phyloP scores from a whole-genome alignment of 2,797 vertebrate species.

The Siniperca obscura region DNA sequence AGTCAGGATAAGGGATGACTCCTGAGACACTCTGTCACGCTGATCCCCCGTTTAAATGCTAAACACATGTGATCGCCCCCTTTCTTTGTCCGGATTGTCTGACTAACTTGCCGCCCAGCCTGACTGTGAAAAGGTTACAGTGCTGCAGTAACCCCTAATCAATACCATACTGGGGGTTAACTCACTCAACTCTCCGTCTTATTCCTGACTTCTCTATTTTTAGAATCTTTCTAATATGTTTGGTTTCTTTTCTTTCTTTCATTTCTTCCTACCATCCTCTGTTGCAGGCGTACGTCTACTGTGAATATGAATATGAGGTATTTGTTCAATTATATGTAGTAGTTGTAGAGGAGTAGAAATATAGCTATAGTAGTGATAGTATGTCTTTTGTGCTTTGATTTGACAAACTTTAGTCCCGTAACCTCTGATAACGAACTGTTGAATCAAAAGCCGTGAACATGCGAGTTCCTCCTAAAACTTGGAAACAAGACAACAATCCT shows the following conservation, averaged over 20 bases:
- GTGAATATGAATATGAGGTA: constrained; percentile 60
- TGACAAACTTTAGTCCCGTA: too few species aligned
- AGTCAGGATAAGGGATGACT: constrained; percentile 66
- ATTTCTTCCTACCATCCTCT: constrained; percentile 21
- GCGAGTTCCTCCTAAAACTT: constrained; percentile 25
- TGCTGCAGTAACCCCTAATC: constrained; percentile 66
- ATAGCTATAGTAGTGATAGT: constrained; percentile 14
- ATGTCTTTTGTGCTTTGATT: constrained; percentile 22
- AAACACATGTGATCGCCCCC: constrained; percentile 72
- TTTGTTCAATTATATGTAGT: constrained; percentile 34
- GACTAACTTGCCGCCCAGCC: constrained; percentile 50
- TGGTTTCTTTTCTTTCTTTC: constrained; percentile 3
- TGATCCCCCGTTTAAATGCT: constrained; percentile 67
- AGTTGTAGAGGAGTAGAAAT: constrained; percentile 21
- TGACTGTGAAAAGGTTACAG: constrained; percentile 69
- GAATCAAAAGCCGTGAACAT: constrained; percentile 34
- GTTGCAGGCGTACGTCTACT: constrained; percentile 36
- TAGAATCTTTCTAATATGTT: constrained; percentile 29
- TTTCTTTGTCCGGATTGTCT: constrained; percentile 49
- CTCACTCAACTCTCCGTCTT: constrained; percentile 28
- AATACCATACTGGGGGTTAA: constrained; percentile 66
- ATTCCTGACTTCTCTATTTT: constrained; percentile 43
- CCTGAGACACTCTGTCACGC: constrained; percentile 52
- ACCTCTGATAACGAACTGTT: constrained; percentile 25
- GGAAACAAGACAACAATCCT: constrained; percentile 19